A percentile compares a stretch with the other conserved stretches of the same genome.
Conservation (phyloP, 2,113 vertebrate species). For the Nettapus auritus region DNA sequence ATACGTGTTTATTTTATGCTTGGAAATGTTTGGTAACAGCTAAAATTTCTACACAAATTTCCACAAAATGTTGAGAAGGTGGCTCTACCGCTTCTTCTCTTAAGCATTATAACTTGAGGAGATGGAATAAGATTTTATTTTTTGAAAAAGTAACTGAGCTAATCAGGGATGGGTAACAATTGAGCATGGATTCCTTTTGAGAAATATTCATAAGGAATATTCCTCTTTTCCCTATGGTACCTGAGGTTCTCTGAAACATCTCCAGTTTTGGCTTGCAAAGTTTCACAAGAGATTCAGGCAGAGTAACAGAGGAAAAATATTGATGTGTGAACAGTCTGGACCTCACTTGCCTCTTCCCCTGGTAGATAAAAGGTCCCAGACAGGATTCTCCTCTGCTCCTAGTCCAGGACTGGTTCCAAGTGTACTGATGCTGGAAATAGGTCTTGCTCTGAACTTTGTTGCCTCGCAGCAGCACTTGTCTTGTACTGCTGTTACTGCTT, state of each 20-base stretch:
- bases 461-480: not conserved
- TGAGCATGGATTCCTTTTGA: not conserved
- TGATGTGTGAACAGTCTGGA: not conserved
- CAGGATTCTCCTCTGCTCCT: not conserved
- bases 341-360: not conserved
- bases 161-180: not conserved
- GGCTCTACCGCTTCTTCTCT: not conserved
- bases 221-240: not conserved
- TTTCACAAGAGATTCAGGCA: not conserved
- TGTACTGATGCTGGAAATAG: not conserved
- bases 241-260: not conserved
- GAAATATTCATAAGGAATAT: not conserved
- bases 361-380: not conserved
- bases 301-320: not conserved
- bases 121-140: not conserved
- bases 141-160: not conserved
- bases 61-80: not conserved
- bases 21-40: not conserved
- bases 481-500: not conserved
- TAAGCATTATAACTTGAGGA: not conserved
- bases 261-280: not conserved
- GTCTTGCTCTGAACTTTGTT: not conserved
- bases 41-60: not conserved
- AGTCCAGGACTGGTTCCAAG: not conserved
- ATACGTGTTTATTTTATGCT: not conserved